A percentile compares a stretch with the other conserved stretches of the same genome.
Conservation (phyloP, 35 echinoderm and acorn worm genomes). For the Lytechinus pictus region DNA sequence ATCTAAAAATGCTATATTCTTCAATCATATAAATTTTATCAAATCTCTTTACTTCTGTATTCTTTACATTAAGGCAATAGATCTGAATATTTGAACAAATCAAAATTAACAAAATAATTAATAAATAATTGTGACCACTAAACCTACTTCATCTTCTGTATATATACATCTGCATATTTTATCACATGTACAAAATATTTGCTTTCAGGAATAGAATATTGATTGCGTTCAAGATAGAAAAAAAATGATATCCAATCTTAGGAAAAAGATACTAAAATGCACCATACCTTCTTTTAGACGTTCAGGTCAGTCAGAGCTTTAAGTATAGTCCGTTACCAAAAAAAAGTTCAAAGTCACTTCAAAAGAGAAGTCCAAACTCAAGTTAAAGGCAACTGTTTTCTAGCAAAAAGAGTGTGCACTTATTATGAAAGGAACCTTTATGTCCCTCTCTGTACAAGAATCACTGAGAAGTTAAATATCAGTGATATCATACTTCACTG, state of each 20-base stretch:
- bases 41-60: not conserved
- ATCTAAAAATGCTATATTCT: not conserved
- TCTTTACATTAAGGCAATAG: not conserved
- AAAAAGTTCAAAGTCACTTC: not conserved
- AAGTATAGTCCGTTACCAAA: not conserved
- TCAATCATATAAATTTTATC: not conserved
- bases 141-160: not conserved
- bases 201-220: not conserved
- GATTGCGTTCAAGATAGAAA: not conserved
- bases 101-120: not conserved
- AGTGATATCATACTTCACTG: not conserved
- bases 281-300: not conserved
- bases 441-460: not conserved
- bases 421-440: not conserved
- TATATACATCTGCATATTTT: conserved; percentile 6
- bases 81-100: not conserved
- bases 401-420: conserved; percentile 34
- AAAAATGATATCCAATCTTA: not conserved
- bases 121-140: conserved; percentile 6
- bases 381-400: conserved; percentile 36
- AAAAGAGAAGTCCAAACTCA: conserved; percentile 31
- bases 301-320: not conserved
- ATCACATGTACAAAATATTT: conserved; percentile 1
- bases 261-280: not conserved
- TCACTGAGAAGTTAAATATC: conserved; percentile 20